A percentile compares a stretch with the other conserved stretches of the same genome.
These are phyloP conservation scores for Phylloscopus trochilus DNA, from an alignment of 2,113 vertebrate genomes.

Conservation along the genomic window DNA sequence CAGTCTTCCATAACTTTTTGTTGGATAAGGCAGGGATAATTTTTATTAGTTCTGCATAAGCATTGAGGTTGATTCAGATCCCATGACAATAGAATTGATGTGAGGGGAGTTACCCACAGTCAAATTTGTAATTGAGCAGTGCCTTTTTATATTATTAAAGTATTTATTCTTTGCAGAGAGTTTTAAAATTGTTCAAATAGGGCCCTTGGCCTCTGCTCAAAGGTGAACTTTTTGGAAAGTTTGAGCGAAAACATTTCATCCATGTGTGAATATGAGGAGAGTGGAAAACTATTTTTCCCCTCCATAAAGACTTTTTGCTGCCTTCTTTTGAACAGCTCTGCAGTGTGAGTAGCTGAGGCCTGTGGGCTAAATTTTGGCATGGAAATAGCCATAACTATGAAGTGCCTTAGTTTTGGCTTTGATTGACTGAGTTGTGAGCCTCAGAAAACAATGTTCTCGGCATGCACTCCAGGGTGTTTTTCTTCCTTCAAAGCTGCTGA, in stretches of 20 bases:
- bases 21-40: background rate
- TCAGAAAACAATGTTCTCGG: constrained; percentile 1
- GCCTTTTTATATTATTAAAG: background rate
- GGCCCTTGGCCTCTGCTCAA: background rate
- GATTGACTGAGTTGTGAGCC: background rate
- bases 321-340: background rate
- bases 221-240: constrained; percentile 41
- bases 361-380: background rate
- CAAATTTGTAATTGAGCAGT: background rate
- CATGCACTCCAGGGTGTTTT: background rate
- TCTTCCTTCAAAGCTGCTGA: background rate
- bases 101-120: background rate
- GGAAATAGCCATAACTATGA: background rate
- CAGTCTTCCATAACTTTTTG: background rate
- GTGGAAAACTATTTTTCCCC: constrained; percentile 22
- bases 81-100: background rate
- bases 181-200: background rate
- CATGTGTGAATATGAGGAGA: constrained; percentile 23
- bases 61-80: background rate
- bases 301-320: background rate
- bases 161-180: constrained; percentile 18
- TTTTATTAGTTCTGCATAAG: background rate
- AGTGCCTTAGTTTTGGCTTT: constrained; percentile 21
- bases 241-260: background rate
- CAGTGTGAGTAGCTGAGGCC: background rate